Evolutionary conservation across 1,140 invertebrate species (phyloP).

Genomic region (Gryon sp.): DNA sequence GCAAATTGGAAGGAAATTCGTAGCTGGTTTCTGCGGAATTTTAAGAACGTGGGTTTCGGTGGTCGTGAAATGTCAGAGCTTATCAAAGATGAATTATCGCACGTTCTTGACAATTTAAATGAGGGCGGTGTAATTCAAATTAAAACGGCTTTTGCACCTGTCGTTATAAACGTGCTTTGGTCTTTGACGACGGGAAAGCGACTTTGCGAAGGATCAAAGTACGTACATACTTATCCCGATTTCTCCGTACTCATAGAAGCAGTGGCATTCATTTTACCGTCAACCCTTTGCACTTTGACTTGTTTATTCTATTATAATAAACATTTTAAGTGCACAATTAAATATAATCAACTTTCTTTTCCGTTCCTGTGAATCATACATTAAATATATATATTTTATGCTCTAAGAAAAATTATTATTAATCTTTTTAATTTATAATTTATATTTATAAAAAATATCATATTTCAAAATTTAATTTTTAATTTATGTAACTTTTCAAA

Average conservation of each 20-base stretch:
- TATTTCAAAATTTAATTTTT: too few species aligned
- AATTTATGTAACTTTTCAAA: too few species aligned
- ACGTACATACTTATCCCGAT: constrained; percentile 16
- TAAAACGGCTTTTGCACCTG: constrained; percentile 79
- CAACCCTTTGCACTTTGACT: constrained; percentile 27
- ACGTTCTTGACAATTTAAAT: constrained; percentile 79
- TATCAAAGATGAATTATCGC: constrained; percentile 83
- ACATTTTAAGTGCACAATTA: background rate
- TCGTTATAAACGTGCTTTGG: constrained; percentile 89
- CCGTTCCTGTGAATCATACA: too few species aligned
- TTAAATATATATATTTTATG: too few species aligned
- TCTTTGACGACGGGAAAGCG: constrained; percentile 84
- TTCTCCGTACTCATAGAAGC: constrained; percentile 14
- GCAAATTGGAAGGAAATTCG: constrained; percentile 87
- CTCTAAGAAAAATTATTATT: too few species aligned
- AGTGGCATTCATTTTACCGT: constrained; percentile 6
- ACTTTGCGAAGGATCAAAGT: constrained; percentile 69
- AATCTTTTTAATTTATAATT: too few species aligned
- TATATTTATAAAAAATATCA: too few species aligned
- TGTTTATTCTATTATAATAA: background rate
- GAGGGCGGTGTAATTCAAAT: constrained; percentile 72
- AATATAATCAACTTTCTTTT: too few species aligned
- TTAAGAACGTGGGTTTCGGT: constrained; percentile 87
- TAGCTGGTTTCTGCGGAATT: constrained; percentile 84
- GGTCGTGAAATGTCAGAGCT: constrained; percentile 85